Evolutionary conservation across 2,888 invertebrate genomes (phyloP).

Genomic region (Calephelis perditalis): DNA sequence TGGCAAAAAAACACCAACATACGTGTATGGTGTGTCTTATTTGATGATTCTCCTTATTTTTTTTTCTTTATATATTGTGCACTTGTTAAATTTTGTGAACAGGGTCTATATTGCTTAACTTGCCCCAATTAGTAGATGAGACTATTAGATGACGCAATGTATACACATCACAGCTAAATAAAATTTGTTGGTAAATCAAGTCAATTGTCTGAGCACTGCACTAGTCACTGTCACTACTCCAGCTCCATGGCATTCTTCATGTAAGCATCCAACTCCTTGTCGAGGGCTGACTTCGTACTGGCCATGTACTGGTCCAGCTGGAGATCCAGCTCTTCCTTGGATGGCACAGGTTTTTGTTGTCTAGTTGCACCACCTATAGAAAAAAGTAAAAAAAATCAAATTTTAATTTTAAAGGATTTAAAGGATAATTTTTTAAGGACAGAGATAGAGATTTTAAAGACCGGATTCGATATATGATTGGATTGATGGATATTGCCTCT

Average conservation of each 20-base stretch:
- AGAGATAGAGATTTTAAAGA: too few species aligned
- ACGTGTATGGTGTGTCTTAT: too few species aligned
- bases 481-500: too few species aligned
- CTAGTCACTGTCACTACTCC: conserved; percentile 23
- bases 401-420: too few species aligned
- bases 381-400: background rate
- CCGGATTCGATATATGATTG: too few species aligned
- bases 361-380: conserved; percentile 36
- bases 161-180: background rate
- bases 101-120: too few species aligned
- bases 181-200: background rate
- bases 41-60: too few species aligned
- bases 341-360: conserved; percentile 39
- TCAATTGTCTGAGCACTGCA: background rate
- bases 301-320: conserved; percentile 86
- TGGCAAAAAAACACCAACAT: too few species aligned
- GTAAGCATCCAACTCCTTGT: conserved; percentile 77
- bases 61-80: too few species aligned
- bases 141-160: background rate
- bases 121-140: too few species aligned
- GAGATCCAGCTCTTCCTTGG: conserved; percentile 82
- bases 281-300: conserved; percentile 76
- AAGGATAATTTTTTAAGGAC: too few species aligned
- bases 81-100: too few species aligned
- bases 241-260: conserved; percentile 46